These are phyloP conservation scores for Bolborhynchus lineola DNA, from an alignment of 2,113 vertebrate species.

Conservation along the genomic window DNA sequence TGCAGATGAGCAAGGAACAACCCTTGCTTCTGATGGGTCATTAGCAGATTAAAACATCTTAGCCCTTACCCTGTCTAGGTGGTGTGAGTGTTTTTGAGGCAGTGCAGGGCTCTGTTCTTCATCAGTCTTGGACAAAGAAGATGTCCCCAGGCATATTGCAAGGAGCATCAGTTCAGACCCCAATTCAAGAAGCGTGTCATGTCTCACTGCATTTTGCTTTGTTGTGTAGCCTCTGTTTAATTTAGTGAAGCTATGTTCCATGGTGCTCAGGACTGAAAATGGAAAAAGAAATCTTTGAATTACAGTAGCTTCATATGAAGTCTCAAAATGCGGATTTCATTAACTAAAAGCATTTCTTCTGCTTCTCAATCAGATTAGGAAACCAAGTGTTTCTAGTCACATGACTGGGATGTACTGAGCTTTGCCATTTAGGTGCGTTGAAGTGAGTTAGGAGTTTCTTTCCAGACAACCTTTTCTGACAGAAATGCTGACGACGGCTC, in stretches of 20 bases:
- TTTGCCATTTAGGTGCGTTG: neutral
- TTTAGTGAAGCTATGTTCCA: neutral
- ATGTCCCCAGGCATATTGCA: neutral
- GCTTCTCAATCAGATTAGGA: neutral
- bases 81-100: neutral
- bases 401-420: neutral
- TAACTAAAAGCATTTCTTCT: neutral
- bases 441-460: neutral
- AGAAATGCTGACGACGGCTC: accelerated
- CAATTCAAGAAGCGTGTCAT: neutral
- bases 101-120: neutral
- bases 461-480: neutral
- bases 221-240: neutral
- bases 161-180: neutral
- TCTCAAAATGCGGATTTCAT: neutral
- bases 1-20: neutral
- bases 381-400: neutral
- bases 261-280: neutral
- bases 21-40: neutral
- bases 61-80: neutral
- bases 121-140: neutral
- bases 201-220: neutral
- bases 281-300: neutral
- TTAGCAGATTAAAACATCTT: neutral
- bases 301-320: neutral